phyloP scores from a whole-genome alignment of 1,140 invertebrate genomes.

The Drosophila ogumai region DNA sequence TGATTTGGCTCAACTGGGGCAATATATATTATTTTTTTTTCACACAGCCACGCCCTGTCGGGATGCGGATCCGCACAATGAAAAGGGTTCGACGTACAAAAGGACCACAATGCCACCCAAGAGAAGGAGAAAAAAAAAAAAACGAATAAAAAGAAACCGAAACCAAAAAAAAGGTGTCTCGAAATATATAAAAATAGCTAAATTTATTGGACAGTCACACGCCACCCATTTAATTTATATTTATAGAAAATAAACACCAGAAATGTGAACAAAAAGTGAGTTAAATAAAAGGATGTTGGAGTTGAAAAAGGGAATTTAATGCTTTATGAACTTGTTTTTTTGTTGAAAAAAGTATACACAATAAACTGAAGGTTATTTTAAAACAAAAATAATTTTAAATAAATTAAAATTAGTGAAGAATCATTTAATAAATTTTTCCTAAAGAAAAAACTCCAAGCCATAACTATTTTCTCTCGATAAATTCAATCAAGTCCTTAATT shows the following conservation, averaged over 20 bases:
- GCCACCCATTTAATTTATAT: constrained; percentile 83
- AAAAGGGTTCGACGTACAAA: constrained; percentile 80
- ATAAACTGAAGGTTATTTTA: not conserved
- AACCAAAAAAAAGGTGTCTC: constrained; percentile 65
- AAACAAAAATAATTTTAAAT: not conserved
- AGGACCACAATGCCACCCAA: constrained; percentile 54
- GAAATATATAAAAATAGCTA: constrained; percentile 71
- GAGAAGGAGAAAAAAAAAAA: constrained; percentile 10
- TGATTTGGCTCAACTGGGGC: constrained; percentile 58
- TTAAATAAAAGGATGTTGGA: not conserved
- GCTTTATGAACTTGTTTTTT: not conserved
- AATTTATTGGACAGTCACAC: constrained; percentile 84
- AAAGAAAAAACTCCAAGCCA: no score
- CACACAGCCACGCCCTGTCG: constrained; percentile 26
- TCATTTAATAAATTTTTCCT: no score
- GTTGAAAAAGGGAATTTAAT: not conserved
- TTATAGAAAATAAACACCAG: constrained; percentile 76
- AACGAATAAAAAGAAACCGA: constrained; percentile 15
- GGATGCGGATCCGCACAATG: constrained; percentile 48
- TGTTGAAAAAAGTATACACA: not conserved
- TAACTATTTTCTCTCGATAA: no score
- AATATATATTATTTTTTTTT: constrained; percentile 19
- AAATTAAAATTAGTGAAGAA: not conserved
- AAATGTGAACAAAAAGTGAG: constrained; percentile 11
- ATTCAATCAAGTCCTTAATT: no score